Evolutionary conservation across 1,140 invertebrate species (phyloP).

Genomic region (Magallana ariakensis): DNA sequence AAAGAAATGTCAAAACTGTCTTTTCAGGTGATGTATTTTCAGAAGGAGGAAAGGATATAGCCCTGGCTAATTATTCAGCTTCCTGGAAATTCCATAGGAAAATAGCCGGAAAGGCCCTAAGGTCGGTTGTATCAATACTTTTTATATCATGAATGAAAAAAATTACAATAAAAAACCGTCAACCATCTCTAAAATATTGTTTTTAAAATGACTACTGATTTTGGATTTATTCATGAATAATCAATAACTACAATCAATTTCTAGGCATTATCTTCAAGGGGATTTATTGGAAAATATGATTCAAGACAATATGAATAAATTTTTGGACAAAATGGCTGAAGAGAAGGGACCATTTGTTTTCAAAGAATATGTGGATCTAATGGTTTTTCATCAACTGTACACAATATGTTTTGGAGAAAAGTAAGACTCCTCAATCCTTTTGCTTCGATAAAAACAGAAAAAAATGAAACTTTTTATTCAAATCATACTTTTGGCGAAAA

Average conservation of each 20-base stretch:
- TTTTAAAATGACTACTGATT: too few species aligned
- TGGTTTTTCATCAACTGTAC: constrained; percentile 2
- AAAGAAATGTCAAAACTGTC: too few species aligned
- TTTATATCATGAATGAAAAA: background rate
- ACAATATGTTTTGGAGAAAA: constrained; percentile 45
- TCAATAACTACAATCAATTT: background rate
- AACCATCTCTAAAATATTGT: too few species aligned
- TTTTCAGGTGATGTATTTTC: constrained; percentile 19
- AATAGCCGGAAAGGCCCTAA: constrained; percentile 69
- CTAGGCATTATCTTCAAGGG: constrained; percentile 39
- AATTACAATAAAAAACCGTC: too few species aligned
- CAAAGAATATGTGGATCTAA: constrained; percentile 2
- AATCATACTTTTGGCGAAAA: background rate
- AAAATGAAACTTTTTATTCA: background rate
- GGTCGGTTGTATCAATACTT: background rate
- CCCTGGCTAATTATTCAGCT: constrained; percentile 16
- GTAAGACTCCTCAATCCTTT: background rate
- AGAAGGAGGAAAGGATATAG: constrained; percentile 48
- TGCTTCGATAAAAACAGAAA: background rate
- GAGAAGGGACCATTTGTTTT: constrained; percentile 36
- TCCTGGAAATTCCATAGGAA: constrained; percentile 49
- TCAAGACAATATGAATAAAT: background rate
- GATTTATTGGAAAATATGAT: constrained; percentile 29
- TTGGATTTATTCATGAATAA: too few species aligned
- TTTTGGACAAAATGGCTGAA: constrained; percentile 16